Evolutionary conservation across 2,888 invertebrate genomes (phyloP).

Genomic region (Zygaena filipendulae): DNA sequence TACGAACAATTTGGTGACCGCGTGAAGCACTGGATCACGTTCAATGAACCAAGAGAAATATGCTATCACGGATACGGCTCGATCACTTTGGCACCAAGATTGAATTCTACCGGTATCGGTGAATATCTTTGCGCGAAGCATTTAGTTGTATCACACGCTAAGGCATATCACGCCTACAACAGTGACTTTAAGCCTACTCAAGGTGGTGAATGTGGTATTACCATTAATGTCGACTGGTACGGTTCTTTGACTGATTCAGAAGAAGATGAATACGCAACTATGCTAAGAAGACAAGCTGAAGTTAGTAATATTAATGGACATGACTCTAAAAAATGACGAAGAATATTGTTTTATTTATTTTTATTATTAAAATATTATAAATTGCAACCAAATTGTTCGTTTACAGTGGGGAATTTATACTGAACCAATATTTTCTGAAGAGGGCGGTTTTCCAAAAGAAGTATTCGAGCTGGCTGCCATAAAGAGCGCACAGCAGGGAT

Average conservation of each 20-base stretch:
- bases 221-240: conserved; percentile 25
- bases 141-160: conserved; percentile 65
- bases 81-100: conserved; percentile 29
- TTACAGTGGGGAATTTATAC: conserved; percentile 51
- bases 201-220: conserved; percentile 26
- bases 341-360: too few relatives aligned
- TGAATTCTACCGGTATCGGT: conserved; percentile 46
- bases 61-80: conserved; percentile 47
- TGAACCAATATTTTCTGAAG: too few relatives aligned
- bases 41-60: conserved; percentile 45
- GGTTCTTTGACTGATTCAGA: conserved; percentile 33
- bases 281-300: conserved; percentile 23
- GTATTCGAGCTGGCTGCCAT: conserved; percentile 44
- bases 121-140: conserved; percentile 59
- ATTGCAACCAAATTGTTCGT: too few relatives aligned
- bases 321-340: too few relatives aligned
- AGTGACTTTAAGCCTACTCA: conserved; percentile 33
- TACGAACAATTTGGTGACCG: conserved; percentile 32
- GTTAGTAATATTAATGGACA: too few relatives aligned
- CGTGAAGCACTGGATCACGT: conserved; percentile 61
- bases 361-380: not conserved
- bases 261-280: conserved; percentile 35
- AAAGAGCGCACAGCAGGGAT: conserved; percentile 29
- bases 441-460: conserved; percentile 60
- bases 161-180: too few relatives aligned